Conservation (phyloP, 2,888 invertebrate genomes). For the Epinotia demarniana region DNA sequence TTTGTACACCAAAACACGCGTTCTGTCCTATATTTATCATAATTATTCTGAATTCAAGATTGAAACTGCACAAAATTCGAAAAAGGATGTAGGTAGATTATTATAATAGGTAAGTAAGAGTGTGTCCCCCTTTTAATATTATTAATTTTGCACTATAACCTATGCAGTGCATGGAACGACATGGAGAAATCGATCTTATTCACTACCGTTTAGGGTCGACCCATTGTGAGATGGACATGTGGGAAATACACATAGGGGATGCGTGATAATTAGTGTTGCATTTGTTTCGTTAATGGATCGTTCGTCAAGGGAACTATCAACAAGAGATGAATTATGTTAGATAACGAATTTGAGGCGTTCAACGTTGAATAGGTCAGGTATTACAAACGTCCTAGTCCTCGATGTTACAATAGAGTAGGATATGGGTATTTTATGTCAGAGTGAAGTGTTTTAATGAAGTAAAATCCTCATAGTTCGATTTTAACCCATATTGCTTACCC, state of each 20-base stretch:
- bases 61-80: background rate
- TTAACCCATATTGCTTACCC: no score
- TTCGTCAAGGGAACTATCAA: background rate
- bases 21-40: background rate
- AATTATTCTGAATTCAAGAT: background rate
- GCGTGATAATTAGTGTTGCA: constrained; percentile 18
- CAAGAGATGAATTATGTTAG: no score
- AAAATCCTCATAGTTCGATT: no score
- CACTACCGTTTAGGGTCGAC: background rate
- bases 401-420: no score
- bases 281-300: constrained; percentile 15
- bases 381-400: no score
- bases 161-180: background rate
- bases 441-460: no score
- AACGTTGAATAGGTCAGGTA: background rate
- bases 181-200: constrained; percentile 1
- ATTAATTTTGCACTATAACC: constrained; percentile 2
- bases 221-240: background rate
- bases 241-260: constrained; percentile 18
- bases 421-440: no score
- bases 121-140: background rate
- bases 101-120: constrained; percentile 4
- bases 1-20: background rate
- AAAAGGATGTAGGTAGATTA: constrained; percentile 1
- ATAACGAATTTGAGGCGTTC: background rate